These are phyloP conservation scores for Ptychodera flava DNA, from an alignment of 35 echinoderm and acorn worm species.

Conservation along the genomic window DNA sequence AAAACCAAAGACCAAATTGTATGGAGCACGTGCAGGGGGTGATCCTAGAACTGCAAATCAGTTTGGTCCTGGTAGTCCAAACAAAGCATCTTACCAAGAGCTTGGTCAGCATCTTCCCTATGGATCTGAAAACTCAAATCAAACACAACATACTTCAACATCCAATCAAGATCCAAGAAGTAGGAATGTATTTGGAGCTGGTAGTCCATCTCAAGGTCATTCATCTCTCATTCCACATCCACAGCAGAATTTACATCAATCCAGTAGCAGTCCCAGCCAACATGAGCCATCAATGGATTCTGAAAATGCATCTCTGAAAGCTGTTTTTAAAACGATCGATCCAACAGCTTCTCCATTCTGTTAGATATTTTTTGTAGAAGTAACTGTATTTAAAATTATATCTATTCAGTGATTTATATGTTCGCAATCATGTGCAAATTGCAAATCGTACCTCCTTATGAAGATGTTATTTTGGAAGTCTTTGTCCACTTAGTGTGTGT, in stretches of 20 bases:
- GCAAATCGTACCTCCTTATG: no score
- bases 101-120: neutral
- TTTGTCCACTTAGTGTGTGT: no score
- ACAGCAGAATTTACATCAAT: neutral
- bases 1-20: neutral
- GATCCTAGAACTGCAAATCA: neutral
- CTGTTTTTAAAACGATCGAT: constrained; percentile 17
- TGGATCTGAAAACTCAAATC: neutral
- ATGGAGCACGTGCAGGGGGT: neutral
- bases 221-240: no score
- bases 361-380: no score
- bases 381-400: no score
- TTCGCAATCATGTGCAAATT: no score
- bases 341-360: constrained; percentile 26
- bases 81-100: neutral
- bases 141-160: neutral
- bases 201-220: neutral
- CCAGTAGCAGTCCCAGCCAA: neutral
- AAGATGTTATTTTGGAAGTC: no score
- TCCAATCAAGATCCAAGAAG: neutral
- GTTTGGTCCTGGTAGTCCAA: neutral
- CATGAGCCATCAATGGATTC: neutral
- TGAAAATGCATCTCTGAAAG: constrained; percentile 3
- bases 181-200: neutral
- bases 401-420: no score